Conservation (phyloP, 2,888 invertebrate species). For the Drosophila eohydei region DNA sequence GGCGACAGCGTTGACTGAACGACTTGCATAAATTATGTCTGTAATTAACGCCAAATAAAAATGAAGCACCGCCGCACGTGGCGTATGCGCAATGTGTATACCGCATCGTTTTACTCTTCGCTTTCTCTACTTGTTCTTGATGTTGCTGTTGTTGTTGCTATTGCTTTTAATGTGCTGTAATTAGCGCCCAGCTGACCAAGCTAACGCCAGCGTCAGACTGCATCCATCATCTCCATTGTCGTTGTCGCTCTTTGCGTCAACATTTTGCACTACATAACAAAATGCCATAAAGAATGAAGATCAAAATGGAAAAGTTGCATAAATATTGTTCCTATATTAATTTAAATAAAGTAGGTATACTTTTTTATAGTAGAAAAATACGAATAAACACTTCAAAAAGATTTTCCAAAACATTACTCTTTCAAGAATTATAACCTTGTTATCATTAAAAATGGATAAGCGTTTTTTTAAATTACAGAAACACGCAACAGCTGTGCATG, state of each 20-base stretch:
- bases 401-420: not conserved
- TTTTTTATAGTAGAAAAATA: not conserved
- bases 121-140: not conserved
- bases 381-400: not conserved
- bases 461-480: not conserved
- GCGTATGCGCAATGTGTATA: slow-evolving; percentile 35
- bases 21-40: slow-evolving; percentile 39
- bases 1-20: not conserved
- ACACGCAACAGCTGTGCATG: not conserved
- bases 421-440: not conserved
- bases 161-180: slow-evolving; percentile 25
- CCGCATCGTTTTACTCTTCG: slow-evolving; percentile 4
- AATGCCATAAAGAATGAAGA: slow-evolving; percentile 20
- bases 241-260: not conserved
- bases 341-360: not conserved
- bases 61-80: slow-evolving; percentile 26
- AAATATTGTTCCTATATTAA: slow-evolving; percentile 1
- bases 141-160: slow-evolving; percentile 16
- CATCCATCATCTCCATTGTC: slow-evolving; percentile 7
- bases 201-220: slow-evolving; percentile 14
- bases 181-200: slow-evolving; percentile 24
- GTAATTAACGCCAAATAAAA: slow-evolving; percentile 40
- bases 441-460: not conserved
- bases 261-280: not conserved
- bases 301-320: not conserved